These are phyloP conservation scores for Drosophila paramelanica DNA, from an alignment of 2,888 invertebrate species.

Conservation along the genomic window DNA sequence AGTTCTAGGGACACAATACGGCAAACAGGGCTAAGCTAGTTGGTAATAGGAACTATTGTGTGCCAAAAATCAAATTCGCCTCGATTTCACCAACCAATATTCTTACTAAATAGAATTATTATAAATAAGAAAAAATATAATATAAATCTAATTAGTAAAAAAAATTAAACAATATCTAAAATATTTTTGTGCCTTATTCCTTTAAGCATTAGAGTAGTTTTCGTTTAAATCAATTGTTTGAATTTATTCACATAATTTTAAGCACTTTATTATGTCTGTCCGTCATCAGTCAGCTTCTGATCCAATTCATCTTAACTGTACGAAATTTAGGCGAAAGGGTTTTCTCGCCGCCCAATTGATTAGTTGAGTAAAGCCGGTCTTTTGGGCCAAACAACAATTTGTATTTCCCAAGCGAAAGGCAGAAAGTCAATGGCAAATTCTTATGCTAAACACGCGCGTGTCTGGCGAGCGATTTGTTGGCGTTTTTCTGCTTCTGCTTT, in stretches of 20 bases:
- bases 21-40: slow-evolving; percentile 12
- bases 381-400: slow-evolving; percentile 36
- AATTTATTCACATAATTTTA: background rate
- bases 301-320: background rate
- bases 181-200: too few relatives aligned
- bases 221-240: background rate
- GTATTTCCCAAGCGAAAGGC: slow-evolving; percentile 62
- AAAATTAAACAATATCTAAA: too few relatives aligned
- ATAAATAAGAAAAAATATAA: too few relatives aligned
- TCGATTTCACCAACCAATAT: background rate
- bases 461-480: slow-evolving; percentile 66
- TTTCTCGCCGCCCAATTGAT: slow-evolving; percentile 23
- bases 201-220: too few relatives aligned
- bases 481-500: slow-evolving; percentile 50
- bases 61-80: slow-evolving; percentile 12
- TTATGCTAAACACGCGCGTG: slow-evolving; percentile 73
- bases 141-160: too few relatives aligned
- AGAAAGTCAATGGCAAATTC: slow-evolving; percentile 51
- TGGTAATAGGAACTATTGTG: slow-evolving; percentile 25
- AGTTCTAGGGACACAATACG: slow-evolving; percentile 46
- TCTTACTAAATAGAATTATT: background rate
- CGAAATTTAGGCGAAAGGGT: slow-evolving; percentile 25
- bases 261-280: too few relatives aligned
- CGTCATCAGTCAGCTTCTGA: too few relatives aligned
- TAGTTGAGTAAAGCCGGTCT: slow-evolving; percentile 43